Base-by-base conservation (phyloP, 1,140 invertebrate species). In the Bombus sibiricus region DNA sequence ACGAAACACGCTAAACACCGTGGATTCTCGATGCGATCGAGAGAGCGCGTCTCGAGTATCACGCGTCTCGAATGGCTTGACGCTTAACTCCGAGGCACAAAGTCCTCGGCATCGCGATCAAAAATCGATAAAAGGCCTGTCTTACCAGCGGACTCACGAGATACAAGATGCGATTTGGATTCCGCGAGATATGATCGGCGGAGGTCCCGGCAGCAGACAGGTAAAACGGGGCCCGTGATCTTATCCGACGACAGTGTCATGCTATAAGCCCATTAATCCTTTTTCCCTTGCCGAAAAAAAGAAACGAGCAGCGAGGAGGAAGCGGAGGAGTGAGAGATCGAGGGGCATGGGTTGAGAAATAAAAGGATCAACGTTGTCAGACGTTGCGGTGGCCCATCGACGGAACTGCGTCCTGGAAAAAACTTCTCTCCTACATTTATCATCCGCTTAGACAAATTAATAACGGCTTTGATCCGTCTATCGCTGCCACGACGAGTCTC, bases 201-300 rank as follows among this genome's bases (percentile, higher is more conserved):
- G 75, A 41, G 89, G 68, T 83, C 72, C 83, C 81, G 84, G 89
- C 88, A 91, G 89, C 81, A 80, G 73, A 86, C 85, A 83, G 88
- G 86, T 91, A 88, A 84, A 80, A 83, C 87, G 90, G 86, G 87
- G 69, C 75, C 73, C 74, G 81, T 76, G 90, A 92, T 92, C 87
- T 92, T 92, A 92, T 92, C 92, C 75, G 34, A 39, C 59, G 68
- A 79, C 81, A 77, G 86, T 91, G 92, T 91, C 92, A 92, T 92
- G 84, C 87, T 85, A 90, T 85, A 78, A 89, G 86, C 84, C 89
- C 89, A 88, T 92, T 92, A 90, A 92, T 92, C 85, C 89, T 89
- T 91, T 92, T 90, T 91, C 89, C 79, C 86, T 82, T 87, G 79
- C 47, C 62, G 64, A 79, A 68, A 59, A 53, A 71, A 41, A 76